Evolutionary conservation across 2,797 vertebrate genomes (phyloP), one percentile per base, ranked within the genome.

Genomic region (Sylvia borin): DNA sequence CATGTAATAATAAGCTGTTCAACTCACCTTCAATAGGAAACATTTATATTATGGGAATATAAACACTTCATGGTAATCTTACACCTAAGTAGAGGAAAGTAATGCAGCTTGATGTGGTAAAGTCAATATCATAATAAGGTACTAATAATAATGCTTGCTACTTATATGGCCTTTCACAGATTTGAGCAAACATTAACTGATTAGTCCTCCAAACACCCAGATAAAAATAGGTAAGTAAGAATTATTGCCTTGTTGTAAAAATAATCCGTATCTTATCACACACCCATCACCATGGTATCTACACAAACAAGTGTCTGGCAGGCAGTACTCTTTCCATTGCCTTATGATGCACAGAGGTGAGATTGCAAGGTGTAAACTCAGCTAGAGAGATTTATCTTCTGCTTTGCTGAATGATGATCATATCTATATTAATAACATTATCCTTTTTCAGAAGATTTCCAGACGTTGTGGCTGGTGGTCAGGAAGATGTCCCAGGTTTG

Each of bases 181-280:
- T 91, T 79, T 93, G 73, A 88, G 91, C 80, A 96, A 96, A 95
- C 85, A 93, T 74, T 73, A 86, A 78, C 91, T 82, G 92, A 95
- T 95, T 94, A 95, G 67, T 62, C 85, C 74, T 93, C 67, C 42
- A 78, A 88, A 86, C 60, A 74, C 60, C 60, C 73, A 66, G 65
- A 47, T 77, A 75, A 34, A 93, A 94, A 88, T 32, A 71, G 45
- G 79, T 91, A 85, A 76, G 84, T 42, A 76, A 88, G 88, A 95
- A 67, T 96, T 97, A 95, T 79, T 96, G 78, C 92, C 74, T 62
- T 74, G 57, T 93, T 96, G 85, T 96, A 95, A 96, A 96, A 95
- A 90, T 84, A 91, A 90, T 70, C 58, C 0, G 0, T 93, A 61
- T 86, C 85, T 96, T 92, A 92, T 88, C 85, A 71, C 31, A 60